Base-by-base conservation (phyloP, 1,140 invertebrate species). In the Trichonephila clavipes region DNA sequence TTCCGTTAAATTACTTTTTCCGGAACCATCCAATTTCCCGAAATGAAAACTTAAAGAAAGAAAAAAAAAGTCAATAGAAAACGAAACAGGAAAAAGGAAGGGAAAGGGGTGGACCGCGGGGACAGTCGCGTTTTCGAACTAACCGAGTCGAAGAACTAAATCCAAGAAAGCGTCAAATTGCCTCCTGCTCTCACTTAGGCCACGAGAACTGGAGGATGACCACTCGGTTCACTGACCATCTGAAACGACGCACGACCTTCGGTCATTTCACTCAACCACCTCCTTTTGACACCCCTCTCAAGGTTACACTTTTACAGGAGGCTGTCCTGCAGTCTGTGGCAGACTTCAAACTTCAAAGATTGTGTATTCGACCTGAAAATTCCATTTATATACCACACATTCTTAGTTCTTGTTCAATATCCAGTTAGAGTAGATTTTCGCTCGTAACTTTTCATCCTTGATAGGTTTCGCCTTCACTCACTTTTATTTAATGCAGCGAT, bases 191-290 rank as follows among this genome's bases (percentile, higher is more conserved):
- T 69, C 66, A 16, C 83, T 34, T 28, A 34, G 12, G 58, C 21
- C n/a, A 24, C 58, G 19, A 4, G 66, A 85, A 92, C 40, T 92
- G 59, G 90, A 92, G 90, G 90, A 92, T 92, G 90, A 82, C 90
- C 72, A n/a, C 16, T 24, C 90, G 90, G 90, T 92, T 85, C 81
- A 58, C 82, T 85, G 90, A 51, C 61, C 90, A 85, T 28, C 82
- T 58, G 72, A 34, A 61, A 66, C 90, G 90, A 61, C 82, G 51
- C 88, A 81, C 88, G 88, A 90, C 88, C 72, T 69, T 90, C 88
- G 88, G 88, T 90, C 88, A 90, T 90, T 90, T 90, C 88, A 81
- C 69, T 69, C 58, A 34, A 81, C 72, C 72, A 77, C 34, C 34
- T 28, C 16, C 34, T 19, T 34, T 34, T 40, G 24, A 77, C 72